Evolutionary conservation across 2,797 vertebrate genomes (phyloP).

Genomic region (Melanogrammus aeglefinus): DNA sequence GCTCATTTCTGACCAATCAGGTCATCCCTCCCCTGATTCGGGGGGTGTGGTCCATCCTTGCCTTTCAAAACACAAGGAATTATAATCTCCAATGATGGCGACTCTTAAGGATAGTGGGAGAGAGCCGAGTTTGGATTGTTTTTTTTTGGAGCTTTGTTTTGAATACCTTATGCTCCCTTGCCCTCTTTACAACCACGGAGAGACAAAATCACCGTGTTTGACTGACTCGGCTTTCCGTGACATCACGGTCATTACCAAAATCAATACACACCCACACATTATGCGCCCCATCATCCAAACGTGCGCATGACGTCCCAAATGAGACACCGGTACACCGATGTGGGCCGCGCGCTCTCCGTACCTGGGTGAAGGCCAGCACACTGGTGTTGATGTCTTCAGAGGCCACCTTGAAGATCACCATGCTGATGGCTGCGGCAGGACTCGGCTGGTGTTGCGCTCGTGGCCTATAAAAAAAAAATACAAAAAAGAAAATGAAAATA

Average conservation of each 20-base stretch:
- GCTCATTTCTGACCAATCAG: too few species aligned
- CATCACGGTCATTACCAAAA: not conserved
- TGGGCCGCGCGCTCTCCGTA: slow-evolving; percentile 36
- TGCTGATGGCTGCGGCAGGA: slow-evolving; percentile 82
- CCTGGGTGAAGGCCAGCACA: slow-evolving; percentile 83
- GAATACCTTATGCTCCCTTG: not conserved
- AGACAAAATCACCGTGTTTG: not conserved
- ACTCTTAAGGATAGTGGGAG: not conserved
- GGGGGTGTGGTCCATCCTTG: not conserved
- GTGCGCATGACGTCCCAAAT: not conserved
- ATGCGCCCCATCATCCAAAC: not conserved
- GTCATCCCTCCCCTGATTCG: not conserved
- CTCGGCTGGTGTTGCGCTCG: slow-evolving; percentile 78
- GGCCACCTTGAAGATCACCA: slow-evolving; percentile 83
- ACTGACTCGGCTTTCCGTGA: not conserved
- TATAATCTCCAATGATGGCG: not conserved
- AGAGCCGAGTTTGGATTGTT: not conserved
- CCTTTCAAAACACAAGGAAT: not conserved
- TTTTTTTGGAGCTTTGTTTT: not conserved
- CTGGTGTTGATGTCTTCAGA: slow-evolving; percentile 83
- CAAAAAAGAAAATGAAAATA: not conserved
- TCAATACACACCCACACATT: not conserved
- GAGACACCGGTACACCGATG: not conserved
- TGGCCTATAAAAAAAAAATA: not conserved
- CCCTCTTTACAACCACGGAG: not conserved